Evolutionary conservation across 2,113 vertebrate species (phyloP).

Genomic region (Spea bombifrons): DNA sequence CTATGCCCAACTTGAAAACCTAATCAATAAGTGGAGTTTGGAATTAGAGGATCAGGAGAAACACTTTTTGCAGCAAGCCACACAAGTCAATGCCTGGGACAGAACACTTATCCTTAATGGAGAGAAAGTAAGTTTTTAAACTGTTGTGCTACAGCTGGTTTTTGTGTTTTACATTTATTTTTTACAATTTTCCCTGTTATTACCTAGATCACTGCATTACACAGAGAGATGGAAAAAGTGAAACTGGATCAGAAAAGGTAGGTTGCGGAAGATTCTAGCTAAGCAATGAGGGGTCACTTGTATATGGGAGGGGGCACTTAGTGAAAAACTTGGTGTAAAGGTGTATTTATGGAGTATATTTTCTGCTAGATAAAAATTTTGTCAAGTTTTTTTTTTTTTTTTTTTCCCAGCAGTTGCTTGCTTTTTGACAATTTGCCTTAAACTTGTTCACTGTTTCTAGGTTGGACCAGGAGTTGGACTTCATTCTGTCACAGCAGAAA

Average conservation of each 20-base stretch:
- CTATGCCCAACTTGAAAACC: constrained; percentile 87
- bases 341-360: too few species aligned
- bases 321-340: too few species aligned
- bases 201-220: constrained; percentile 79
- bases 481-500: constrained; percentile 96
- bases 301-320: too few species aligned
- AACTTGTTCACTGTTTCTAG: constrained; percentile 53
- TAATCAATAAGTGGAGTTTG: constrained; percentile 98
- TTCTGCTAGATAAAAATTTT: not conserved
- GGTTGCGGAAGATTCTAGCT: not conserved
- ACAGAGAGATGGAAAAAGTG: constrained; percentile 96
- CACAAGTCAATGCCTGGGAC: constrained; percentile 97
- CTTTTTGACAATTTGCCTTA: not conserved
- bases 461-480: constrained; percentile 93
- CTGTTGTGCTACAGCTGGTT: too few species aligned
- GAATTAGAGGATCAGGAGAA: constrained; percentile 96
- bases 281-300: too few species aligned
- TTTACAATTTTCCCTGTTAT: constrained; percentile 15
- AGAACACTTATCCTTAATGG: constrained; percentile 85
- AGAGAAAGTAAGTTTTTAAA: constrained; percentile 71
- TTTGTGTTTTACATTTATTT: too few species aligned
- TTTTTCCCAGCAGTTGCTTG: not conserved
- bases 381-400: not conserved
- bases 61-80: constrained; percentile 92
- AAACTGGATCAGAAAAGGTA: constrained; percentile 92